phyloP scores from a whole-genome alignment of 53 echinoderm and acorn worm species.

The Paracentrotus lividus region DNA sequence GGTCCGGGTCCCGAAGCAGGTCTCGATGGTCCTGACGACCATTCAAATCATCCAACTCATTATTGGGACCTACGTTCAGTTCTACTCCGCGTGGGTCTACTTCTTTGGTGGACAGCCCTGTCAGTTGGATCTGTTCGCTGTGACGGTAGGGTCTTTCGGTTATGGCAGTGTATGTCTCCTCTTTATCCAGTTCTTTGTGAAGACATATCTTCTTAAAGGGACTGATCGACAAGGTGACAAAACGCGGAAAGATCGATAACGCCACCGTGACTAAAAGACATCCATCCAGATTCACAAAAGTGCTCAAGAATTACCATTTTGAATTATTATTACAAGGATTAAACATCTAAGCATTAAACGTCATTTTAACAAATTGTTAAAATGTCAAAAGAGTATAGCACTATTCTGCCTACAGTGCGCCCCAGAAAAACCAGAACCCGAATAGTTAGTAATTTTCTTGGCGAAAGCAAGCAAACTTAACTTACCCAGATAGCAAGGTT shows the following conservation, averaged over 20 bases:
- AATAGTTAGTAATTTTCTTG: no score
- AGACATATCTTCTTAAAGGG: slow-evolving; percentile 56
- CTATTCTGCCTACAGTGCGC: no score
- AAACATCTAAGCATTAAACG: no score
- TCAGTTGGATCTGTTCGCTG: slow-evolving; percentile 28
- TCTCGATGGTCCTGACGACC: slow-evolving; percentile 78
- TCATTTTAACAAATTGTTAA: no score
- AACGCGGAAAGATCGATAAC: slow-evolving; percentile 32
- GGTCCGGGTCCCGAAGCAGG: slow-evolving; percentile 73
- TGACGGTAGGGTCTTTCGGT: slow-evolving; percentile 47
- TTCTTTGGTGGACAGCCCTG: slow-evolving; percentile 49
- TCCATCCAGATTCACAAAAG: neutral
- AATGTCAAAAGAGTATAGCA: no score
- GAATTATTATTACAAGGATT: no score
- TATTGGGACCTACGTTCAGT: slow-evolving; percentile 83
- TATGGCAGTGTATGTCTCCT: slow-evolving; percentile 53
- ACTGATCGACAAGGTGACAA: neutral
- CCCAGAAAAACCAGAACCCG: no score
- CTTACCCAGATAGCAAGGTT: no score
- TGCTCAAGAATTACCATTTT: no score
- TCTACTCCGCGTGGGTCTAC: slow-evolving; percentile 69
- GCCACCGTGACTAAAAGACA: no score
- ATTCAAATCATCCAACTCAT: slow-evolving; percentile 86
- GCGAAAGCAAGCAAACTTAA: no score
- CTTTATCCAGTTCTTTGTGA: slow-evolving; percentile 67